These are phyloP conservation scores for Drosophila sordidula DNA, from an alignment of 2,888 invertebrate species.

Conservation along the genomic window DNA sequence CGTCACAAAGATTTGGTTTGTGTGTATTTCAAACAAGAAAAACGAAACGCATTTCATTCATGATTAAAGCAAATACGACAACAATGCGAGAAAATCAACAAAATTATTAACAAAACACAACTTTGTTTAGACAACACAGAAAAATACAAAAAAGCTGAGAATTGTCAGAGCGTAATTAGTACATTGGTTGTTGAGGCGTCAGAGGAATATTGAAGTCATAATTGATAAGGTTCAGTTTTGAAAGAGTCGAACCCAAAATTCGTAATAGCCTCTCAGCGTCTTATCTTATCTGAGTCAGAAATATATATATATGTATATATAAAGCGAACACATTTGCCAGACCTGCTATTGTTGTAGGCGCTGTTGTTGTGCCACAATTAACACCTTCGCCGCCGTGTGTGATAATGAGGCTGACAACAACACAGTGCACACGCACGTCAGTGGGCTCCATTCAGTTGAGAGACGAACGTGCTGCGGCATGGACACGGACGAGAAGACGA, in stretches of 20 bases:
- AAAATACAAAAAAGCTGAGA: conserved; percentile 9
- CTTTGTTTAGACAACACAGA: conserved; percentile 29
- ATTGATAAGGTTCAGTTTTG: conserved; percentile 58
- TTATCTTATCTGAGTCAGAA: conserved; percentile 74
- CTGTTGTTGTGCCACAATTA: conserved; percentile 61
- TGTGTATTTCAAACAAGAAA: conserved; percentile 1
- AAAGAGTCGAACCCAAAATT: conserved; percentile 29
- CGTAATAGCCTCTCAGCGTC: conserved; percentile 4
- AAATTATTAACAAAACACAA: conserved; percentile 8
- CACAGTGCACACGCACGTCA: conserved; percentile 3
- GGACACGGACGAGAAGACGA: conserved; percentile 65
- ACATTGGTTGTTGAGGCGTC: conserved; percentile 12
- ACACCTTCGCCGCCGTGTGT: conserved; percentile 66
- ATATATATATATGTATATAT: conserved; percentile 24
- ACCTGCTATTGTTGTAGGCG: conserved; percentile 20
- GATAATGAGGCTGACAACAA: conserved; percentile 66
- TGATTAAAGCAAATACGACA: conserved; percentile 18
- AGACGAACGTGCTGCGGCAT: conserved; percentile 58
- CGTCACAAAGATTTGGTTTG: conserved; percentile 24
- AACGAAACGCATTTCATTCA: conserved; percentile 40
- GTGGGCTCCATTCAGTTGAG: conserved; percentile 42
- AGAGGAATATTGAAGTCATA: conserved; percentile 41
- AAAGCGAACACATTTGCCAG: conserved; percentile 37
- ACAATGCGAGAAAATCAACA: conserved; percentile 32
- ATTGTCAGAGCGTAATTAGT: conserved; percentile 32